Percentiles rank a stretch among this genome's conserved stretches.
Evolutionary conservation across 1,140 invertebrate species (phyloP).

Genomic region (Drosophila rhopaloa): DNA sequence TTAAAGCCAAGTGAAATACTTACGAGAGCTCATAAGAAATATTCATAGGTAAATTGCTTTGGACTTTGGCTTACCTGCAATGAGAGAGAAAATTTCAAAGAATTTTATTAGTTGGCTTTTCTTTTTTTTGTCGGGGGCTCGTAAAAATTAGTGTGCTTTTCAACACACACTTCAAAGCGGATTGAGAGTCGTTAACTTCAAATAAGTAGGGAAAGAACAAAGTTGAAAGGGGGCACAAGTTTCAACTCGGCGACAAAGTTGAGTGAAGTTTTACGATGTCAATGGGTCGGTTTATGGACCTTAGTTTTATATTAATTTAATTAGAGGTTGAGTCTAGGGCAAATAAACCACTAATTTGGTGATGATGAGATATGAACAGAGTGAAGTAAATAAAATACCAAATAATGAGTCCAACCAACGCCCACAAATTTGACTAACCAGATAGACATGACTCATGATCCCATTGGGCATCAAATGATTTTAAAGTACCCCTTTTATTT

Average conservation of each 20-base stretch:
- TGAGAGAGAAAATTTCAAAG: constrained; percentile 47
- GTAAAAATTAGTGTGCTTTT: constrained; percentile 46
- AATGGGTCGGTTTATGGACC: constrained; percentile 10
- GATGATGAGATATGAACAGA: constrained; percentile 9
- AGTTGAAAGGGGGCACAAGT: constrained; percentile 16
- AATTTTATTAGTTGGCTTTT: constrained; percentile 62
- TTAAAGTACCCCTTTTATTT: background rate
- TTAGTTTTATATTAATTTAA: constrained; percentile 61
- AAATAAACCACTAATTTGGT: constrained; percentile 34
- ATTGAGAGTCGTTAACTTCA: constrained; percentile 39
- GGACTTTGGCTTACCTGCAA: constrained; percentile 70
- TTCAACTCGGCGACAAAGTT: constrained; percentile 27
- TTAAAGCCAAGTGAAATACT: constrained; percentile 48
- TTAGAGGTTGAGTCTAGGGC: constrained; percentile 26
- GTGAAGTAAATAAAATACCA: background rate
- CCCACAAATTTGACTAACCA: constrained; percentile 24
- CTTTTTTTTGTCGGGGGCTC: constrained; percentile 24
- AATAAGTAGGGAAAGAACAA: constrained; percentile 30
- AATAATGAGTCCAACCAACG: constrained; percentile 17
- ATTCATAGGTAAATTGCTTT: constrained; percentile 25
- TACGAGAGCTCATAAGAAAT: constrained; percentile 46
- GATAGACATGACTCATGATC: constrained; percentile 18
- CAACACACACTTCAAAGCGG: constrained; percentile 37
- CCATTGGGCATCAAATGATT: background rate
- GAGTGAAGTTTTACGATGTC: constrained; percentile 52